These are phyloP conservation scores for Melanostoma scalare DNA, from an alignment of 2,888 invertebrate species.

Conservation along the genomic window DNA sequence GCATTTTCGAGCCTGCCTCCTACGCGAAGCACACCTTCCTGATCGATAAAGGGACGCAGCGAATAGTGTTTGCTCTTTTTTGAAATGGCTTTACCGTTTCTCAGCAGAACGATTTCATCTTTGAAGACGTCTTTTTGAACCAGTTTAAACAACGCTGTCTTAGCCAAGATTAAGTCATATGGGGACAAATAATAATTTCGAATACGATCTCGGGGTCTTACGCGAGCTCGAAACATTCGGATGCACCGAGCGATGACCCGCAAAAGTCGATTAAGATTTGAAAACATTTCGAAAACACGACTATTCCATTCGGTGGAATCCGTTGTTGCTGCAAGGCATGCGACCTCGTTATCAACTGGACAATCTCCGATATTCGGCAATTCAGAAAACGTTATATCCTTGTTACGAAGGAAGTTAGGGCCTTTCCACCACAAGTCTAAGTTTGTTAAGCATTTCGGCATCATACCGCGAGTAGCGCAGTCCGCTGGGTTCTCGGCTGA, in stretches of 20 bases:
- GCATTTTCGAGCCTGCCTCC: conserved; percentile 21
- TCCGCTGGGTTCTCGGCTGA: no score
- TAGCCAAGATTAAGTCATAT: background rate
- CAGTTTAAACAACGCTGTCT: background rate
- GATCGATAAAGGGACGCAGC: conserved; percentile 1
- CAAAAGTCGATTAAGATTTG: conserved; percentile 11
- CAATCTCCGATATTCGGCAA: no score
- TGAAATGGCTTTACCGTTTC: background rate
- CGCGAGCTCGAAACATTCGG: background rate
- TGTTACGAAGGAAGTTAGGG: no score
- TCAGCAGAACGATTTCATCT: conserved; percentile 2
- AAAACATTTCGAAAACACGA: background rate
- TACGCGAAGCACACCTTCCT: conserved; percentile 16
- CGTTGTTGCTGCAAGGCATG: no score
- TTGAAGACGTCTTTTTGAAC: background rate
- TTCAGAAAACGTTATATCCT: no score
- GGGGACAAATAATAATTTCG: background rate
- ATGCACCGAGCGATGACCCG: conserved; percentile 28
- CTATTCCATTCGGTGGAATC: conserved; percentile 2
- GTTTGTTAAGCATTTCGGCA: no score
- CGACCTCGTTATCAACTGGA: no score
- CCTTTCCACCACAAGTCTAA: no score
- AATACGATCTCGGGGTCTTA: background rate
- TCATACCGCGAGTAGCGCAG: no score
- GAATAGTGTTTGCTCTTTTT: conserved; percentile 7